Conservation (phyloP, 1,140 invertebrate species). For the Lepidostoma basale region DNA sequence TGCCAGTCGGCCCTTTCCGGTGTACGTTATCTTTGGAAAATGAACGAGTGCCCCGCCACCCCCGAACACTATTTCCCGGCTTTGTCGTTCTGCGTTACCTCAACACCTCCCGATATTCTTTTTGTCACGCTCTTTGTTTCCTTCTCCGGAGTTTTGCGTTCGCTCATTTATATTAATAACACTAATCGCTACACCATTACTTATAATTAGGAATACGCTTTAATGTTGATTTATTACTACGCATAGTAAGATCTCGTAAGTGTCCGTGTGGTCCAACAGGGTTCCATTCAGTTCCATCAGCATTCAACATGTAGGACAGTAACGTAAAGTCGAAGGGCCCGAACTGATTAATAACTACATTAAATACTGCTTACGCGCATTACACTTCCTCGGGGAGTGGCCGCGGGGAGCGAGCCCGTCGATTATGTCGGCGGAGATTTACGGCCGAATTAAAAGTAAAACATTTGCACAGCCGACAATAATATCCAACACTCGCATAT, state of each 20-base stretch:
- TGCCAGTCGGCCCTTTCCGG: constrained; percentile 28
- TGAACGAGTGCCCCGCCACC: constrained; percentile 16
- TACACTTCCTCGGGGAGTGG: neutral
- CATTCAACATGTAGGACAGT: no score
- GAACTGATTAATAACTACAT: constrained; percentile 14
- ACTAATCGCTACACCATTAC: no score
- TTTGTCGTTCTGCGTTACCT: constrained; percentile 15
- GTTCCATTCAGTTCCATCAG: no score
- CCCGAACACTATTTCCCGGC: constrained; percentile 17
- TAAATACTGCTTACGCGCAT: neutral
- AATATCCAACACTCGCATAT: constrained; percentile 33
- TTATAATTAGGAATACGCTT: no score
- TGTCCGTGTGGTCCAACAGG: no score
- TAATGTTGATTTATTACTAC: no score
- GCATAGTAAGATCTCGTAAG: no score
- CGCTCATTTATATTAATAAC: no score
- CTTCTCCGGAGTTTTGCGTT: no score
- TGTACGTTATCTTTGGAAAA: constrained; percentile 28
- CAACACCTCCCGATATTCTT: constrained; percentile 1
- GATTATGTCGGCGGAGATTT: constrained; percentile 24
- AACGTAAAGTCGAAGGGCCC: no score
- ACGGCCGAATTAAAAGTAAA: constrained; percentile 19
- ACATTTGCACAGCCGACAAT: constrained; percentile 25
- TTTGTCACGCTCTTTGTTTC: neutral
- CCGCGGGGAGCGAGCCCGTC: constrained; percentile 12